Evolutionary conservation across 2,888 invertebrate species (phyloP), one percentile per base, ranked within the genome.

Genomic region (Chymomyza amoena): DNA sequence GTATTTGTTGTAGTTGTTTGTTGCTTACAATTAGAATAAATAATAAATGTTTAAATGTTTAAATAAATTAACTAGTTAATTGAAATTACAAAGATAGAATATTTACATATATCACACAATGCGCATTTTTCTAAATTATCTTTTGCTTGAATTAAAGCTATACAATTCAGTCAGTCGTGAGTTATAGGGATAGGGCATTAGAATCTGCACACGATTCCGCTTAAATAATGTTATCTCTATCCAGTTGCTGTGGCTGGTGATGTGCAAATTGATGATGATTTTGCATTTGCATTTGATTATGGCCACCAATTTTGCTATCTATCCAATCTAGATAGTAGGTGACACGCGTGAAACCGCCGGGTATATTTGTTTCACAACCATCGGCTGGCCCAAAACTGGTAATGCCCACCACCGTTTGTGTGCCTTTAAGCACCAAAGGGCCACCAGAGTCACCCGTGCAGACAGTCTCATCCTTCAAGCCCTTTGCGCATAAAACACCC

Each of bases 401-500:
- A 3, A 92, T 83, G 61, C 91, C 92, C 57, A 92, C 87, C n/a
- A 92, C 81, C 0, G 79, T 70, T 52, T 85, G 79, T 2, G 89
- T 89, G 50, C 84, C 87, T 61, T 89, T 90, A 0, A 91, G 71
- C 0, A 92, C 91, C 9, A 92, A 72, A 0, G 92, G 92, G 1
- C 92, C 92, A 28, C 92, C 92, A 0, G 92, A 92, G 70, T 92
- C 92, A 0, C 92, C 92, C 0, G 89, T 87, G 70, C 92, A 92
- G 4, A 91, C 91, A 0, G 91, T 91, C 73, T 91, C 89, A 52
- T 89, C 84, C 63, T 89, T 79, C 7, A 90, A 70, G 2, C 92
- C 92, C 67, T 89, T 89, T 52, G 92, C 92, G 63, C 92, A 92
- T 52, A 92, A 73, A 1, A 90, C 87, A 1, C 90, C 89, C 1